Conservation (phyloP, 2,888 invertebrate genomes). For the Diplolepis rosae region DNA sequence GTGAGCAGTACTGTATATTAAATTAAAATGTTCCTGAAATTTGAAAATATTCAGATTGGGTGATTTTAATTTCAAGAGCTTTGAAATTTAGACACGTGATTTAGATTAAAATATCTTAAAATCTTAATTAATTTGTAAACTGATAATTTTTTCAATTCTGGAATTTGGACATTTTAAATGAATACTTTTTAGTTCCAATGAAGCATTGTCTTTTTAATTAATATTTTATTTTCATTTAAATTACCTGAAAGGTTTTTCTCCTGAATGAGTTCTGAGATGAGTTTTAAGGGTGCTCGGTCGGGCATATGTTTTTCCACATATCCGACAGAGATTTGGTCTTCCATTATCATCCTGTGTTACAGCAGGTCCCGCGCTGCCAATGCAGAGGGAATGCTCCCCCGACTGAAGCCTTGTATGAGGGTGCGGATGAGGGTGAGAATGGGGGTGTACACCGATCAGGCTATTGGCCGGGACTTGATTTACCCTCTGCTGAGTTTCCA, state of each 20-base stretch:
- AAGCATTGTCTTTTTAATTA: too few species aligned
- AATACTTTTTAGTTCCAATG: too few species aligned
- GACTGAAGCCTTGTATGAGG: constrained; percentile 64
- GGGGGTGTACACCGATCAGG: constrained; percentile 70
- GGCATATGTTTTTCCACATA: constrained; percentile 98
- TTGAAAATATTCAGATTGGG: too few species aligned
- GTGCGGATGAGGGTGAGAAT: constrained; percentile 65
- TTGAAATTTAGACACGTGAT: too few species aligned
- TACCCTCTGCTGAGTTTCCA: constrained; percentile 69
- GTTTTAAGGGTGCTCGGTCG: constrained; percentile 97
- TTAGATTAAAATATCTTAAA: too few species aligned
- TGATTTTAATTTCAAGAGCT: too few species aligned
- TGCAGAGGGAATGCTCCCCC: constrained; percentile 74
- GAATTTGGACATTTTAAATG: too few species aligned
- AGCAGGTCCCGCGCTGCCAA: constrained; percentile 74
- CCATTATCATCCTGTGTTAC: constrained; percentile 83
- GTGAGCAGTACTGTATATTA: too few species aligned
- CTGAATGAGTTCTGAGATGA: constrained; percentile 96
- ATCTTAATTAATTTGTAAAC: too few species aligned
- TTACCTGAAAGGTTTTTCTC: constrained; percentile 90
- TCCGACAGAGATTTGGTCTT: constrained; percentile 92
- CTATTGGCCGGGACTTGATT: constrained; percentile 70
- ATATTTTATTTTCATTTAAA: background rate
- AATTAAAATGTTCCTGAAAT: too few species aligned
- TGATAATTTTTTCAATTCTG: too few species aligned